These are phyloP conservation scores for Crenuchus spilurus DNA, from an alignment of 2,797 vertebrate species.

Conservation along the genomic window DNA sequence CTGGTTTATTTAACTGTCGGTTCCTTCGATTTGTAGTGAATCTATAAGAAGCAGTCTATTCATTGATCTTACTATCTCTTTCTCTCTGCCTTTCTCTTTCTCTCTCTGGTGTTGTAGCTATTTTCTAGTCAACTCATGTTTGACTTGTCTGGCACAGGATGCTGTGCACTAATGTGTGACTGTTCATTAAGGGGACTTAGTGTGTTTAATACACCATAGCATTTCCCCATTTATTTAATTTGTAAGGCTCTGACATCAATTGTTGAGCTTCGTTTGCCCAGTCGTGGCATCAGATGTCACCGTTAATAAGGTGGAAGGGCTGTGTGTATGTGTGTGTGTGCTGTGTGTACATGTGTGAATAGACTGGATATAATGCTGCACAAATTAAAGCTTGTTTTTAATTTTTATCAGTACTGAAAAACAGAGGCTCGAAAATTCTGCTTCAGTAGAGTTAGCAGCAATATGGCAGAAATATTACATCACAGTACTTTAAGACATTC, in stretches of 20 bases:
- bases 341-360: constrained; percentile 31
- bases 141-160: constrained; percentile 60
- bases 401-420: background rate
- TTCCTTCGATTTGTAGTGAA: constrained; percentile 72
- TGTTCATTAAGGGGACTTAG: constrained; percentile 77
- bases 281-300: constrained; percentile 82
- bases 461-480: too few species aligned
- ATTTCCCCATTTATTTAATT: constrained; percentile 84
- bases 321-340: constrained; percentile 61
- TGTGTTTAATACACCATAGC: constrained; percentile 82
- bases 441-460: too few species aligned
- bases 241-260: constrained; percentile 86
- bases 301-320: constrained; percentile 75
- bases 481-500: too few species aligned
- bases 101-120: constrained; percentile 51
- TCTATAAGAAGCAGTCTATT: constrained; percentile 65
- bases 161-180: constrained; percentile 61
- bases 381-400: constrained; percentile 24
- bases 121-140: constrained; percentile 77
- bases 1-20: constrained; percentile 74
- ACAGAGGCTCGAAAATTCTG: background rate
- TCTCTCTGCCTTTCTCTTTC: background rate
- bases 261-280: constrained; percentile 84
- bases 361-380: background rate
- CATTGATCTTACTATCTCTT: constrained; percentile 59